A percentile compares a stretch with the other conserved stretches of the same genome.
Evolutionary conservation across 1,140 invertebrate species (phyloP).

Genomic region (Orussus abietinus): DNA sequence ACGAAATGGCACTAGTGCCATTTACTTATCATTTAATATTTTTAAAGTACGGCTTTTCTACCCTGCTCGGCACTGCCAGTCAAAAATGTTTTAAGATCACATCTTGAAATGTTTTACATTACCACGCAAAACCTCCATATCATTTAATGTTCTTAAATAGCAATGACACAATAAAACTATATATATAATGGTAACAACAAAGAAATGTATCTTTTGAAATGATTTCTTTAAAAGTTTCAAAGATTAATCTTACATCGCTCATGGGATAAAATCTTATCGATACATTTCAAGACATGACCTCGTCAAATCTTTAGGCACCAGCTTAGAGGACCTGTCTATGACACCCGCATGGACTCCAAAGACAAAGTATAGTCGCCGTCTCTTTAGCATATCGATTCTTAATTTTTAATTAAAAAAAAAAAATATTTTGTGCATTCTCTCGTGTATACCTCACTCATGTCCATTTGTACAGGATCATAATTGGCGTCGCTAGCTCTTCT

Average conservation of each 20-base stretch:
- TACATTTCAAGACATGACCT: neutral
- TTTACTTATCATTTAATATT: slow-evolving; percentile 49
- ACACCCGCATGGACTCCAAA: slow-evolving; percentile 21
- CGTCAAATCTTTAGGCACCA: slow-evolving; percentile 13
- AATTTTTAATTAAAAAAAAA: slow-evolving; percentile 15
- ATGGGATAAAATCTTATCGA: no score
- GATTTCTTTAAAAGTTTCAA: no score
- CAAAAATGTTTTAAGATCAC: slow-evolving; percentile 1
- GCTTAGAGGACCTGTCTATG: slow-evolving; percentile 18
- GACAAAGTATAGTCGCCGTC: slow-evolving; percentile 25
- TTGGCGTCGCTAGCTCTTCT: slow-evolving; percentile 49
- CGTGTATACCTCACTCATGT: slow-evolving; percentile 58
- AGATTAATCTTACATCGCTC: no score
- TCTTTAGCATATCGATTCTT: slow-evolving; percentile 12
- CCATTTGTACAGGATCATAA: slow-evolving; percentile 59
- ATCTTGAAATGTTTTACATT: no score
- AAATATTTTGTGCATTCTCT: slow-evolving; percentile 15
- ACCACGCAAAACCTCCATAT: no score
- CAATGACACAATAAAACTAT: no score
- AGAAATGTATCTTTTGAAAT: no score
- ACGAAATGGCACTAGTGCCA: slow-evolving; percentile 53
- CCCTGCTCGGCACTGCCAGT: slow-evolving; percentile 2
- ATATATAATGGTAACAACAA: no score
- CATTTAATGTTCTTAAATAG: no score
- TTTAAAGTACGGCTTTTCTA: slow-evolving; percentile 37